Percentiles rank a stretch among this genome's conserved stretches.
These are phyloP conservation scores for Malurus leucopterus DNA, from an alignment of 2,797 vertebrate species.

Conservation along the genomic window DNA sequence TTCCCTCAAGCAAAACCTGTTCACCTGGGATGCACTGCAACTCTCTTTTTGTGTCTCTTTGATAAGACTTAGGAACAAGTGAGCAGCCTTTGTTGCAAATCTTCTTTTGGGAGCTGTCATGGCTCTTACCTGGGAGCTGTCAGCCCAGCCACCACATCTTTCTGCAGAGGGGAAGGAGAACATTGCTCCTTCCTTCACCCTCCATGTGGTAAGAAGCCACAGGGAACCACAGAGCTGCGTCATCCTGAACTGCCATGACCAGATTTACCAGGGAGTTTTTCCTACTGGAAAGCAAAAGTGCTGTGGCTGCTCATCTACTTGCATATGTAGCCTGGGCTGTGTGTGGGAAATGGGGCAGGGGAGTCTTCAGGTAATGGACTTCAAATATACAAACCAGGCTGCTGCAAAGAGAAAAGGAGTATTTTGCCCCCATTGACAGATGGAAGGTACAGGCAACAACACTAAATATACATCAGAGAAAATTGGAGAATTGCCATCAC, in stretches of 20 bases:
- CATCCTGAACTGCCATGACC: neutral
- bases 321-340: rapidly evolving
- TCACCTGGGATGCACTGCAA: neutral
- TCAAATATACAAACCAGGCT: neutral
- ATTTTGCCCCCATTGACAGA: neutral
- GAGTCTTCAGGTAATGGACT: rapidly evolving
- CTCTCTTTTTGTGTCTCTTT: neutral
- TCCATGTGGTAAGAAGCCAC: neutral
- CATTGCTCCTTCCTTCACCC: neutral
- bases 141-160: neutral
- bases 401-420: neutral
- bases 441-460: rapidly evolving
- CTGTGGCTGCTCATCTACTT: rapidly evolving
- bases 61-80: neutral
- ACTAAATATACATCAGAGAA: neutral
- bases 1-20: neutral
- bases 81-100: neutral
- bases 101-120: neutral
- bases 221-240: neutral
- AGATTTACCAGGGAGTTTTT: neutral
- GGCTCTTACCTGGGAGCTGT: neutral
- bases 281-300: neutral
- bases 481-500: neutral
- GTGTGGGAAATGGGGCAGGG: neutral
- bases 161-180: neutral